Evolutionary conservation across 1,140 invertebrate genomes (phyloP).

Genomic region (Planococcus citri): DNA sequence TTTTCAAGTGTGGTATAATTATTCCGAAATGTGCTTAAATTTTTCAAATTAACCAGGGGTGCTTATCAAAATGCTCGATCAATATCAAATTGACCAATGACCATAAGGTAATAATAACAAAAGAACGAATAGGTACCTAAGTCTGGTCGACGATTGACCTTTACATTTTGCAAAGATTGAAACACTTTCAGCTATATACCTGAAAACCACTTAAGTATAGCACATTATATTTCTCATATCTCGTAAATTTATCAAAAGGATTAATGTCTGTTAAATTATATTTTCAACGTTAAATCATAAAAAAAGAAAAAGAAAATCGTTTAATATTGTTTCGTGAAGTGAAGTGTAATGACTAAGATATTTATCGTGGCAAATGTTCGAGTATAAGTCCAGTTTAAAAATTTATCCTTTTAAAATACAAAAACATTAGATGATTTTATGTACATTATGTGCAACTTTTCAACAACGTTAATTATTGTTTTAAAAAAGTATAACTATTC

Average conservation of each 20-base stretch:
- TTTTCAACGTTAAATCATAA: neutral
- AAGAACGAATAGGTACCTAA: too few relatives aligned
- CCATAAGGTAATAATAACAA: too few relatives aligned
- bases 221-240: neutral
- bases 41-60: too few relatives aligned
- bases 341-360: neutral
- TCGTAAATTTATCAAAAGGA: neutral
- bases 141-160: too few relatives aligned
- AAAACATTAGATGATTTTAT: neutral
- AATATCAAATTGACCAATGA: too few relatives aligned
- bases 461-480: neutral
- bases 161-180: too few relatives aligned
- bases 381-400: neutral
- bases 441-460: neutral
- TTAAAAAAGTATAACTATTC: neutral
- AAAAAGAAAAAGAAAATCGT: too few relatives aligned
- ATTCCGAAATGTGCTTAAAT: too few relatives aligned
- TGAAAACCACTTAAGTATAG: neutral
- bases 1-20: too few relatives aligned
- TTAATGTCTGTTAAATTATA: neutral
- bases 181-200: too few relatives aligned
- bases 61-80: too few relatives aligned
- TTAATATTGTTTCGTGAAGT: neutral
- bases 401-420: neutral
- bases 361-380: neutral